phyloP scores from a whole-genome alignment of 1,140 invertebrate species.

The Lepidostoma basale region DNA sequence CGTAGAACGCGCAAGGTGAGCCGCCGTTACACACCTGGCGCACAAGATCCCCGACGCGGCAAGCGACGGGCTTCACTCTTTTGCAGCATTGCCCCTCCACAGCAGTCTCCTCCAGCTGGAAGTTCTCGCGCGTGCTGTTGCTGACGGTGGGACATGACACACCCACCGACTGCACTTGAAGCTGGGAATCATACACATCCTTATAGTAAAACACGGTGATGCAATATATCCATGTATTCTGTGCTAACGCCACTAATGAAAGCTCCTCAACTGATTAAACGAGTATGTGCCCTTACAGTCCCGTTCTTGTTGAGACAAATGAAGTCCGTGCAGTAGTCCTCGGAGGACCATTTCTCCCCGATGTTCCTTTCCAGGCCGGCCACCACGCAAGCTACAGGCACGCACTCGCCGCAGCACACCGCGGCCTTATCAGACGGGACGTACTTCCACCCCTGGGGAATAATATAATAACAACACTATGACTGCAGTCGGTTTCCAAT shows the following conservation, averaged over 20 bases:
- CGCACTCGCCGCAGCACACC: conserved; percentile 71
- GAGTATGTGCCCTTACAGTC: too few relatives aligned
- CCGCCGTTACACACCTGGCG: conserved; percentile 60
- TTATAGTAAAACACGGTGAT: too few relatives aligned
- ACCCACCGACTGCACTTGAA: conserved; percentile 55
- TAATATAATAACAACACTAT: too few relatives aligned
- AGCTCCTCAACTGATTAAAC: too few relatives aligned
- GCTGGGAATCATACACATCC: conserved; percentile 48
- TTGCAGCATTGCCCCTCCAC: conserved; percentile 64
- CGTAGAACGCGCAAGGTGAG: too few relatives aligned
- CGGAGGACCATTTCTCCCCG: conserved; percentile 63
- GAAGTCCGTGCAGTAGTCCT: conserved; percentile 66
- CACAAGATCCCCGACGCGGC: conserved; percentile 59
- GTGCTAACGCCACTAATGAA: too few relatives aligned
- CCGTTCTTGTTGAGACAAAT: conserved; percentile 61
- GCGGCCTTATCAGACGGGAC: conserved; percentile 47
- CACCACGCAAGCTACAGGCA: conserved; percentile 65
- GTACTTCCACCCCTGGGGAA: conserved; percentile 57
- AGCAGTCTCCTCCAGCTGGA: conserved; percentile 57
- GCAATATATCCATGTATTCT: too few relatives aligned
- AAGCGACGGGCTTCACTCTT: conserved; percentile 59
- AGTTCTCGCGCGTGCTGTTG: conserved; percentile 54
- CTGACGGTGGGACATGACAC: conserved; percentile 57
- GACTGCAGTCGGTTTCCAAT: too few relatives aligned
- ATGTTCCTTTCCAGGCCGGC: conserved; percentile 58